Evolutionary conservation across 2,797 vertebrate species (phyloP), one percentile per base, ranked within the genome.

Genomic region (Neomorphus geoffroyi): DNA sequence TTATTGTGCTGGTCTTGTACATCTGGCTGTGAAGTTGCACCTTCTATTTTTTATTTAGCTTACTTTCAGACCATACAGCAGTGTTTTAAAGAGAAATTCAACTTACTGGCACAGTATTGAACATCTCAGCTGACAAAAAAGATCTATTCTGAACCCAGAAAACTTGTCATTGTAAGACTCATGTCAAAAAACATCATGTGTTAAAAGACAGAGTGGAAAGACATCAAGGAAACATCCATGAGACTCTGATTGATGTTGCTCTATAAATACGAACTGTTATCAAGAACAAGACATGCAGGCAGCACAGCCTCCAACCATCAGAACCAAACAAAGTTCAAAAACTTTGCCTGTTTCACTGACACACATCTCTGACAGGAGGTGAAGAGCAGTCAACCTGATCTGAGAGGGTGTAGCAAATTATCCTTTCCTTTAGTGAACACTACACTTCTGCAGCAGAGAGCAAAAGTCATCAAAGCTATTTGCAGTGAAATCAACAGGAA

Each of bases 401-500:
- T 27, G 61, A 86, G 81, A 92, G 54, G 30, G 62, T 69, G 32
- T 51, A 57, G 58, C 12, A 86, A 88, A 45, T 21, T 27, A 61
- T 75, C 30, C 15, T 57, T 91, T 58, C 39, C 46, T 83, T 79
- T 46, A 86, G 65, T 15, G 35, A 88, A n/a, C 37, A 46, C 39
- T 80, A 82, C 77, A 73, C 77, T 81, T 21, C 33, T 0, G 9
- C 27, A 70, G 43, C 46, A 66, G 43, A 86, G 64, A 82, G 24
- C 71, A 94, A 18, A 78, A 91, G 46, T 35, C 65, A 79, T 23
- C 66, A 90, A 71, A 96, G 70, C 86, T 79, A 32, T 54, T 86
- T 72, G 65, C 74, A 73, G 56, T 13, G 67, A 82, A 74, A 80
- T 45, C 85, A 89, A 35, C 37, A 60, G 57, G 37, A 35, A 88